These are phyloP conservation scores for Hypocryptadius cinnamomeus DNA, from an alignment of 2,113 vertebrate genomes.

Conservation along the genomic window DNA sequence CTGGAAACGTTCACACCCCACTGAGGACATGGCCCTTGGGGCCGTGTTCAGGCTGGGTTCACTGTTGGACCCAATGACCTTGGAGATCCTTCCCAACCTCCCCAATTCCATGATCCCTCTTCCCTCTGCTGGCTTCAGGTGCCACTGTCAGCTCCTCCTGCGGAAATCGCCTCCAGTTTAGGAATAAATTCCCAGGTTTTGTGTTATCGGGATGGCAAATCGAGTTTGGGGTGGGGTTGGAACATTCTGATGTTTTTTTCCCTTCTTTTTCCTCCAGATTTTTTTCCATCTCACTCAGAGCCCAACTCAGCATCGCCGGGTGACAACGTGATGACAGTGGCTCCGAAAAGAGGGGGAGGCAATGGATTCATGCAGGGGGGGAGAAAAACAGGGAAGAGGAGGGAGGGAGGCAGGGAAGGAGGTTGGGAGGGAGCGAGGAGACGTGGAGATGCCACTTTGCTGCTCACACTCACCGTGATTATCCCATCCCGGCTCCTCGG, in stretches of 20 bases:
- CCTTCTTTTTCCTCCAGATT: not conserved
- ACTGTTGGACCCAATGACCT: fast-evolving
- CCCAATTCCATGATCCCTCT: not conserved
- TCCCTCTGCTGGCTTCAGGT: not conserved
- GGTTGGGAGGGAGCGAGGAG: not conserved
- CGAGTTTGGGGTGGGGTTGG: not conserved
- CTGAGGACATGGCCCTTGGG: fast-evolving
- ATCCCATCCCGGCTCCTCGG: not conserved
- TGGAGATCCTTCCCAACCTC: not conserved
- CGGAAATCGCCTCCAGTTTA: not conserved
- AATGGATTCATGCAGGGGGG: not conserved
- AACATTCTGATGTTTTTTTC: not conserved
- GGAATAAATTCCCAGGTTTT: not conserved
- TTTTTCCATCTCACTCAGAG: not conserved
- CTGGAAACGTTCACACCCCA: fast-evolving
- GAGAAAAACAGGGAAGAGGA: not conserved
- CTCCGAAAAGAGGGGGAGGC: not conserved
- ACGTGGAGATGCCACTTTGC: not conserved
- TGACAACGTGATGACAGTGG: slow-evolving; percentile 55
- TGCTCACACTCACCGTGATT: not conserved
- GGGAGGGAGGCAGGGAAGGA: not conserved
- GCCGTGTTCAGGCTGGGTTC: fast-evolving
- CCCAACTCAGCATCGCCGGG: not conserved
- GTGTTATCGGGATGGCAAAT: not conserved
- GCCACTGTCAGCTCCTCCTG: not conserved